phyloP scores from a whole-genome alignment of 2,797 vertebrate species.

The Gastrophryne carolinensis region DNA sequence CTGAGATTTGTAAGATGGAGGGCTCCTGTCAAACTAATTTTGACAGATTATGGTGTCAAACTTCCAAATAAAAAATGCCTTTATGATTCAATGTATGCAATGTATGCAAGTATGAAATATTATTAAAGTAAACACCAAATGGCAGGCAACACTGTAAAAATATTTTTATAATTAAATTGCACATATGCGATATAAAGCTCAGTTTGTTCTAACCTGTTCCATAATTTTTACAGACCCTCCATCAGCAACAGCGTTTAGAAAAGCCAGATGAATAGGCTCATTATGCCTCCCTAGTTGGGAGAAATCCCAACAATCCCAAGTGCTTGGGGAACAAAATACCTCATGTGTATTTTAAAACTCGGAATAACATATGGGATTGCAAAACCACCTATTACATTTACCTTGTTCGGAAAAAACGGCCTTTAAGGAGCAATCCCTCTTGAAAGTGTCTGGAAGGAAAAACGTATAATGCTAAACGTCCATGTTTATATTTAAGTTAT shows the following conservation, averaged over 20 bases:
- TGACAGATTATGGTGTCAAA: too few species aligned
- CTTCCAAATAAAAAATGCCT: too few species aligned
- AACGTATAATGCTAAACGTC: neutral
- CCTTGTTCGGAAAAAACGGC: neutral
- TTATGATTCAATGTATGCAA: too few species aligned
- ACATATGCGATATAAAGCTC: neutral
- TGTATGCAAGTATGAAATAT: too few species aligned
- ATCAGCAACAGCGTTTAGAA: neutral
- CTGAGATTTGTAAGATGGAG: too few species aligned
- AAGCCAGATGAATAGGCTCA: neutral
- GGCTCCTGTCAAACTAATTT: too few species aligned
- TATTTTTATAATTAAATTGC: neutral
- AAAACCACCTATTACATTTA: slow-evolving; percentile 18
- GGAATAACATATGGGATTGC: slow-evolving; percentile 33
- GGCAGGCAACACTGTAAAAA: too few species aligned
- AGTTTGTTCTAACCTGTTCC: neutral
- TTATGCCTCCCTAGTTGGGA: slow-evolving; percentile 3
- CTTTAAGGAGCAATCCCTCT: neutral
- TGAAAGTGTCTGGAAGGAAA: neutral
- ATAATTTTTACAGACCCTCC: neutral
- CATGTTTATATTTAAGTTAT: neutral
- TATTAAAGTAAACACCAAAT: too few species aligned
- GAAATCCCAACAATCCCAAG: slow-evolving; percentile 12
- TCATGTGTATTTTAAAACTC: slow-evolving; percentile 9
- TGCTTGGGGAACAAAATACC: slow-evolving; percentile 3